Percentiles rank a stretch among this genome's conserved stretches.
These are phyloP conservation scores for Ophraella communa DNA, from an alignment of 2,888 invertebrate genomes.

Conservation along the genomic window DNA sequence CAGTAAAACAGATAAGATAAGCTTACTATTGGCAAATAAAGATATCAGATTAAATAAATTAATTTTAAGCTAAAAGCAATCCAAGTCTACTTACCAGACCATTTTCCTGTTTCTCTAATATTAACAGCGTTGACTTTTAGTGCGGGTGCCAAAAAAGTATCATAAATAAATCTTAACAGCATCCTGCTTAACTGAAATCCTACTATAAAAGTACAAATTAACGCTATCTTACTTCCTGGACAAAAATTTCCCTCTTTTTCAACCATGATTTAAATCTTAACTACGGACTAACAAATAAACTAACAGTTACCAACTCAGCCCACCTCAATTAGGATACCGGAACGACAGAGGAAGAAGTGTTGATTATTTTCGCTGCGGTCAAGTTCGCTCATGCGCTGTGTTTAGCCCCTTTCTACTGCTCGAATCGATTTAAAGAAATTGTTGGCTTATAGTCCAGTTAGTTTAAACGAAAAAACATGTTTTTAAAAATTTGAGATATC, in stretches of 20 bases:
- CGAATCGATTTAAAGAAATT: conserved; percentile 37
- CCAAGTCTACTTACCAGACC: conserved; percentile 75
- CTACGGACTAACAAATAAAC: not conserved
- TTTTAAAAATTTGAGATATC: not conserved
- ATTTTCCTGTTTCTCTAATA: conserved; percentile 74
- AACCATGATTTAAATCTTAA: conserved; percentile 24
- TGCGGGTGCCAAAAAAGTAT: conserved; percentile 62
- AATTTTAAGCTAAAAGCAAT: too few species aligned
- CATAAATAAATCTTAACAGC: conserved; percentile 57
- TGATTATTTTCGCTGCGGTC: conserved; percentile 30
- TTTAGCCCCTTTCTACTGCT: conserved; percentile 47
- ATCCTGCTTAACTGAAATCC: conserved; percentile 63
- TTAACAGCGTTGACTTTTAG: conserved; percentile 63
- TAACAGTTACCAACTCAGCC: conserved; percentile 14
- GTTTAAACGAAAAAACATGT: not conserved
- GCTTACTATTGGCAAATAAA: too few species aligned
- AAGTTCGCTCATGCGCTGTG: conserved; percentile 40
- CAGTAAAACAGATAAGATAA: too few species aligned
- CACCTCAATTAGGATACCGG: conserved; percentile 20
- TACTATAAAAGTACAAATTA: conserved; percentile 59
- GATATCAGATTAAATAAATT: too few species aligned
- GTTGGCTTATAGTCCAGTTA: conserved; percentile 20
- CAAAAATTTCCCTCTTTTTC: conserved; percentile 41
- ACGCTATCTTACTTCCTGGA: conserved; percentile 61
- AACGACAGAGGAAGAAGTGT: conserved; percentile 24